A percentile compares a stretch with the other conserved stretches of the same genome.
Conservation (phyloP, 2,113 vertebrate genomes). For the Strix aluco region DNA sequence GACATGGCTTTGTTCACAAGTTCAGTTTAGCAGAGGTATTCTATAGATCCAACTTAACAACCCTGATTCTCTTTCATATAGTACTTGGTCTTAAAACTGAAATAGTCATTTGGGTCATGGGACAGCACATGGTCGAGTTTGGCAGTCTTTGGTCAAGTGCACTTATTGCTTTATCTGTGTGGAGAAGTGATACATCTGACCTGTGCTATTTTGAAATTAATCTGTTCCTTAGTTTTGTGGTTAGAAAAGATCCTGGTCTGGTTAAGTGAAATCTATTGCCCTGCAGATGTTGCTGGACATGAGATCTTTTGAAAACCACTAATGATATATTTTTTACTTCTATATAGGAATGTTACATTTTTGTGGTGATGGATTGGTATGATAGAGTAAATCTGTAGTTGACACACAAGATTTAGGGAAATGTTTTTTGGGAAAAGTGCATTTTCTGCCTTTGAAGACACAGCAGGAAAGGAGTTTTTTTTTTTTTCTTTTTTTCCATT, state of each 20-base stretch:
- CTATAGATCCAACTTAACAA: not conserved
- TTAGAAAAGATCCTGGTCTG: constrained; percentile 49
- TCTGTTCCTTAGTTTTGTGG: constrained; percentile 57
- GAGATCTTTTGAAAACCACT: constrained; percentile 59
- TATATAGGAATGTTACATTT: constrained; percentile 62
- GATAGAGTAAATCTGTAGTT: constrained; percentile 32
- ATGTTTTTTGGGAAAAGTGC: not conserved
- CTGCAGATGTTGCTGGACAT: constrained; percentile 55
- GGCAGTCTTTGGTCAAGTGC: not conserved
- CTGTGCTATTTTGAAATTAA: constrained; percentile 56
- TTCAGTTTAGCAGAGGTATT: not conserved
- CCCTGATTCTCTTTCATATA: not conserved
- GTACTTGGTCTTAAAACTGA: not conserved
- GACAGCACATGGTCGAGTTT: not conserved
- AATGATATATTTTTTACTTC: constrained; percentile 66
- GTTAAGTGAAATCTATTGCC: constrained; percentile 51
- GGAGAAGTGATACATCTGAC: not conserved
- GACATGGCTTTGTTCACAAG: not conserved
- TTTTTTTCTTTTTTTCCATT: not conserved
- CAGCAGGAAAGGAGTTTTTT: not conserved
- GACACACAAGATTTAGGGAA: not conserved
- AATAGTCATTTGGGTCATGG: not conserved
- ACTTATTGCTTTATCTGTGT: not conserved
- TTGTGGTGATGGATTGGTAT: constrained; percentile 58
- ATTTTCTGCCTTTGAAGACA: constrained; percentile 42